Evolutionary conservation across 2,888 invertebrate species (phyloP).

Genomic region (Cerceris ruficornis): DNA sequence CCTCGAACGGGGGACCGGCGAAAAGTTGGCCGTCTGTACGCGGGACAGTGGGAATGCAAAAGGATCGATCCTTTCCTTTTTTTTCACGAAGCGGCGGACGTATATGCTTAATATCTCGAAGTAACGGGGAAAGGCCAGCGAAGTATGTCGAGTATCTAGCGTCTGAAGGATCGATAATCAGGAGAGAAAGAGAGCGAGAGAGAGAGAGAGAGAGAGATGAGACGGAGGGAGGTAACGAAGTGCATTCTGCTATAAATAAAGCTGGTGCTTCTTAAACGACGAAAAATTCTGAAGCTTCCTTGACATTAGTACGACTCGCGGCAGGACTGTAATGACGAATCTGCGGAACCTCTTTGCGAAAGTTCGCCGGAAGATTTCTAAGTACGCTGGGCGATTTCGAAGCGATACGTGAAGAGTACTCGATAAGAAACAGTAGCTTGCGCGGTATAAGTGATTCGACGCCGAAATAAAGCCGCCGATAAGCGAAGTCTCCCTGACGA

Average conservation of each 20-base stretch:
- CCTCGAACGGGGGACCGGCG: neutral
- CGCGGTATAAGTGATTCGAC: no score
- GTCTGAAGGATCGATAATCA: constrained; percentile 51
- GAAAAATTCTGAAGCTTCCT: constrained; percentile 40
- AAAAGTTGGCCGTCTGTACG: neutral
- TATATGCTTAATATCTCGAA: neutral
- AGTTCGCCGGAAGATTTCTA: constrained; percentile 25
- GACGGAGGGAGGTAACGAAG: constrained; percentile 42
- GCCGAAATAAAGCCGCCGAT: no score
- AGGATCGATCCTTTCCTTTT: neutral
- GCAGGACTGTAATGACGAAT: constrained; percentile 6
- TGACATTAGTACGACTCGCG: constrained; percentile 27
- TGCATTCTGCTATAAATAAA: constrained; percentile 54
- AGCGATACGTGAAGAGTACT: neutral
- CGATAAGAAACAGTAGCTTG: neutral
- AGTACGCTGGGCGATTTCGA: constrained; percentile 3
- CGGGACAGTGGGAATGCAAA: neutral
- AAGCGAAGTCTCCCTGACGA: no score
- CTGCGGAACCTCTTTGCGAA: neutral
- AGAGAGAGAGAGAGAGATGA: no score
- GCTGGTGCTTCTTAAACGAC: constrained; percentile 33
- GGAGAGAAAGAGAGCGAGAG: neutral
- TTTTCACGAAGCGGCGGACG: neutral
- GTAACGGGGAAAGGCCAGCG: constrained; percentile 1
- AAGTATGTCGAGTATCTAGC: constrained; percentile 45